Conservation (phyloP, 2,888 invertebrate species). For the Idaea straminata region DNA sequence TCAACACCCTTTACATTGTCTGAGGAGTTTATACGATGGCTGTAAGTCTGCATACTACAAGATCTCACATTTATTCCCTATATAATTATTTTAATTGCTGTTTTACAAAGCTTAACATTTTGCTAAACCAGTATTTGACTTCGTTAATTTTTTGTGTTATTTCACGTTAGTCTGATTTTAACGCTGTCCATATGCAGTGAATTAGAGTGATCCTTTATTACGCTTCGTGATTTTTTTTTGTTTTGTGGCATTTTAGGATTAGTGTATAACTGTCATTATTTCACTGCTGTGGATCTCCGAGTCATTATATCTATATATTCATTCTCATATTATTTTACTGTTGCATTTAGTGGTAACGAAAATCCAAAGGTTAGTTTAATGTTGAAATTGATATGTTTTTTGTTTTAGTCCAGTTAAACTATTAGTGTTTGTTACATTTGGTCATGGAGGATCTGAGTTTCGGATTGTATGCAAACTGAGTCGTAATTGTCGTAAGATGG, state of each 20-base stretch:
- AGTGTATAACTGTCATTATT: slow-evolving; percentile 47
- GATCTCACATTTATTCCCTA: slow-evolving; percentile 80
- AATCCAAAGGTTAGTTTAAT: slow-evolving; percentile 80
- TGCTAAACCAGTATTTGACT: slow-evolving; percentile 80
- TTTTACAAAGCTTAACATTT: slow-evolving; percentile 77
- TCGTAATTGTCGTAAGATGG: slow-evolving; percentile 21
- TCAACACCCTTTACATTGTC: slow-evolving; percentile 95
- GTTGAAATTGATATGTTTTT: slow-evolving; percentile 48
- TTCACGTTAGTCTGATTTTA: slow-evolving; percentile 73
- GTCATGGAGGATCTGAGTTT: slow-evolving; percentile 47
- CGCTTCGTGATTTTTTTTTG: slow-evolving; percentile 55
- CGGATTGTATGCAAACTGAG: slow-evolving; percentile 34
- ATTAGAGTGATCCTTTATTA: slow-evolving; percentile 51
- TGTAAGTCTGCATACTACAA: slow-evolving; percentile 80
- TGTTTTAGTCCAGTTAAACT: slow-evolving; percentile 50
- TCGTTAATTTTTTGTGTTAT: slow-evolving; percentile 72
- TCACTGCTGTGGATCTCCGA: slow-evolving; percentile 69
- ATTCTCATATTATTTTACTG: slow-evolving; percentile 65
- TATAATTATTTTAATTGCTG: slow-evolving; percentile 78
- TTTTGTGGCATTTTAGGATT: slow-evolving; percentile 57
- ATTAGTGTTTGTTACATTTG: slow-evolving; percentile 49
- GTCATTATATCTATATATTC: slow-evolving; percentile 72
- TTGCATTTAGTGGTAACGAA: slow-evolving; percentile 79
- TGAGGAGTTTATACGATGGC: slow-evolving; percentile 82
- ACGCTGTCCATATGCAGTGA: slow-evolving; percentile 66